These are phyloP conservation scores for Steromphala cineraria DNA, from an alignment of 2,888 invertebrate genomes.

Conservation along the genomic window DNA sequence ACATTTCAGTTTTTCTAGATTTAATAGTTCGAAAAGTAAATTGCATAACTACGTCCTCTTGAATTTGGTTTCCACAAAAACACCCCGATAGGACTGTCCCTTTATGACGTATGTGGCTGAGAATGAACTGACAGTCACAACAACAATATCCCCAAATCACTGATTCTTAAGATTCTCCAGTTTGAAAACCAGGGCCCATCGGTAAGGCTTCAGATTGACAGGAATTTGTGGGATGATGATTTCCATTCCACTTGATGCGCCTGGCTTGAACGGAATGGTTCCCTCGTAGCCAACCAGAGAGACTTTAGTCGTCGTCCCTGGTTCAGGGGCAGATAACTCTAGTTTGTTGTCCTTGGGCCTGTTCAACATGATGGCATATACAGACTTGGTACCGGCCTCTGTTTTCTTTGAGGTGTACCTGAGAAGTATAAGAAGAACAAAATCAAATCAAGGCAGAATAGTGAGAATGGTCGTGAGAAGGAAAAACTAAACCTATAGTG, in stretches of 20 bases:
- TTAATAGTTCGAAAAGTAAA: too few species aligned
- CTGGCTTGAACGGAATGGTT: background rate
- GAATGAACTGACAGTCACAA: too few species aligned
- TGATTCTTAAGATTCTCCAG: background rate
- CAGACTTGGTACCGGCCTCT: constrained; percentile 21
- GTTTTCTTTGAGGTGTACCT: constrained; percentile 65
- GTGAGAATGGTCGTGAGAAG: background rate
- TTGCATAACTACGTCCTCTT: too few species aligned
- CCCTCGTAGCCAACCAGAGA: background rate
- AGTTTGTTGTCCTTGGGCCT: constrained; percentile 82
- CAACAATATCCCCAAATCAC: background rate
- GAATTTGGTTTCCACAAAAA: too few species aligned
- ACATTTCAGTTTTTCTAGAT: too few species aligned
- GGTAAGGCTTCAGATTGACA: background rate
- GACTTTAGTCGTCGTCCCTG: constrained; percentile 44
- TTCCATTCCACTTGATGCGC: background rate
- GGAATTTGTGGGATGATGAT: background rate
- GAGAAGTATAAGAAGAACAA: background rate
- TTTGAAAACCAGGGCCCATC: constrained; percentile 11
- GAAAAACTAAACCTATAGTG: too few species aligned
- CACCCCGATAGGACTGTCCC: too few species aligned
- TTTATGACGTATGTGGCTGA: too few species aligned
- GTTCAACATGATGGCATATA: constrained; percentile 82
- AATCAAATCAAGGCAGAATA: background rate
- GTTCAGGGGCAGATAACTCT: constrained; percentile 76